Percentiles rank a stretch among this genome's conserved stretches.
These are phyloP conservation scores for Bombus balteatus DNA, from an alignment of 1,140 invertebrate genomes.

Conservation along the genomic window DNA sequence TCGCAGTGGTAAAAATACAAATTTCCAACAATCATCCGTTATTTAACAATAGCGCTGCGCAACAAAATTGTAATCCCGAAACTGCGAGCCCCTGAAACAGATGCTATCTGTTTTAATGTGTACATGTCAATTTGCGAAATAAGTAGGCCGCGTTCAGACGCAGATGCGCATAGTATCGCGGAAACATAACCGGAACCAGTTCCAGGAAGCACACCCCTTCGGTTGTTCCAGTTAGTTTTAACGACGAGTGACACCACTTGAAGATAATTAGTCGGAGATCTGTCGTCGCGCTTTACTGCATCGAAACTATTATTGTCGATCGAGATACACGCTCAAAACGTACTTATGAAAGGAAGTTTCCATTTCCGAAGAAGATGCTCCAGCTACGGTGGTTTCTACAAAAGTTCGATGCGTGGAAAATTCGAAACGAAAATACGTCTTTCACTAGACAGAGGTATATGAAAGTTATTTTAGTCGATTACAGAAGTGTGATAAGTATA, in stretches of 20 bases:
- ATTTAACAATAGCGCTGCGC: neutral
- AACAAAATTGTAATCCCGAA: neutral
- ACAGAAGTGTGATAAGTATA: too few relatives aligned
- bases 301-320: neutral
- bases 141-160: constrained; percentile 7
- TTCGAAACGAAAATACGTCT: neutral
- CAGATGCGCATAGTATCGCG: neutral
- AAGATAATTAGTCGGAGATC: constrained; percentile 15
- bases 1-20: neutral
- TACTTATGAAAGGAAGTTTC: too few relatives aligned
- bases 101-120: neutral
- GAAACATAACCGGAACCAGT: constrained; percentile 1
- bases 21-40: neutral
- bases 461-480: neutral
- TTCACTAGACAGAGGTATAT: too few relatives aligned
- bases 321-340: neutral
- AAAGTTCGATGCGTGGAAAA: neutral
- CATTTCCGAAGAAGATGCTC: neutral
- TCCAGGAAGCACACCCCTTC: neutral
- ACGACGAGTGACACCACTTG: neutral
- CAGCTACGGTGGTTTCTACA: neutral
- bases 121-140: constrained; percentile 35
- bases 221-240: constrained; percentile 7
- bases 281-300: neutral
- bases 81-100: constrained; percentile 11